Evolutionary conservation across 1,140 invertebrate species (phyloP).

Genomic region (Olivierus martensii): DNA sequence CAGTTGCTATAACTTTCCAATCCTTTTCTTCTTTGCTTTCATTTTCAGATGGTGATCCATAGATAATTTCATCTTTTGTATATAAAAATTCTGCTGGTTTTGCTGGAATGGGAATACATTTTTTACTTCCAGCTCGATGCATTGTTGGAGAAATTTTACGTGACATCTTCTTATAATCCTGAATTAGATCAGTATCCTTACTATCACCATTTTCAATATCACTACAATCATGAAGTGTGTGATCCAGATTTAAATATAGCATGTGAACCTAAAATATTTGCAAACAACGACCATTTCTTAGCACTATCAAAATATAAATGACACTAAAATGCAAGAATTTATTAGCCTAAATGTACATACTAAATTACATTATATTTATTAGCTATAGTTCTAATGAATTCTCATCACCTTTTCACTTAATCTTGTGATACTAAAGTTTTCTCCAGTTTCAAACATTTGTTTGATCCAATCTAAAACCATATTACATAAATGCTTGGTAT

Average conservation of each 20-base stretch:
- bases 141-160: slow-evolving; percentile 15
- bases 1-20: slow-evolving; percentile 47
- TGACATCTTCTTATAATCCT: slow-evolving; percentile 59
- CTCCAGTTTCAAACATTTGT: slow-evolving; percentile 31
- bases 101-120: neutral
- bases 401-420: slow-evolving; percentile 35
- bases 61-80: too few relatives aligned
- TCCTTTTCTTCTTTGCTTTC: neutral
- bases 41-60: too few relatives aligned
- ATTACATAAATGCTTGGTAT: slow-evolving; percentile 37
- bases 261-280: slow-evolving; percentile 52
- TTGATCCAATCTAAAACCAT: slow-evolving; percentile 54
- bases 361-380: too few relatives aligned
- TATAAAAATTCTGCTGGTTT: too few relatives aligned
- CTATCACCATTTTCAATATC: slow-evolving; percentile 50
- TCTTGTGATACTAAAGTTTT: slow-evolving; percentile 33
- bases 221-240: slow-evolving; percentile 60
- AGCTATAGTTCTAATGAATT: too few relatives aligned
- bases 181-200: slow-evolving; percentile 57
- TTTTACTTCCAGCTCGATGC: slow-evolving; percentile 1
- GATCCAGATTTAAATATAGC: slow-evolving; percentile 56
- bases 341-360: too few relatives aligned
- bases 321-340: too few relatives aligned
- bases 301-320: too few relatives aligned
- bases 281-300: too few relatives aligned